phyloP scores from a whole-genome alignment of 1,140 invertebrate genomes.

The Gonioctena quinquepunctata region DNA sequence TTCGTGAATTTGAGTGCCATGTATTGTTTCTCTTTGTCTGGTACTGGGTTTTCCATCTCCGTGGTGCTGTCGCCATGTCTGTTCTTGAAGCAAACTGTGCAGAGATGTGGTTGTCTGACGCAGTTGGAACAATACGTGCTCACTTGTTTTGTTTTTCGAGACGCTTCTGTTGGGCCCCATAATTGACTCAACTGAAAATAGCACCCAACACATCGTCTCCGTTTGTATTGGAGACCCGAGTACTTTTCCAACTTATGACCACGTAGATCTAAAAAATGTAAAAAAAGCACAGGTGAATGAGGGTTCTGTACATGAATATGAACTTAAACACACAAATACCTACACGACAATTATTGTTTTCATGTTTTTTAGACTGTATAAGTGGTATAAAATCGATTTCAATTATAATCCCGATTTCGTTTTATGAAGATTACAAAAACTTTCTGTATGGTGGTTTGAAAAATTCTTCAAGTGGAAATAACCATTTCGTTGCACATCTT shows the following conservation, averaged over 20 bases:
- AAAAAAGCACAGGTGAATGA: not conserved
- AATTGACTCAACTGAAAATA: not conserved
- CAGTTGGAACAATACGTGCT: not conserved
- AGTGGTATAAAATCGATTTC: not conserved
- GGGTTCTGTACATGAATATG: no score
- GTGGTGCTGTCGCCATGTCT: no score
- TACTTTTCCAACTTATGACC: not conserved
- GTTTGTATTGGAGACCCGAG: not conserved
- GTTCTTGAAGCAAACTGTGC: not conserved
- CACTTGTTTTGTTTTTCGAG: slow-evolving; percentile 13
- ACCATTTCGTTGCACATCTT: no score
- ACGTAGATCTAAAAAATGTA: not conserved
- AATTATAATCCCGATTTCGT: not conserved
- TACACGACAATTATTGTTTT: no score
- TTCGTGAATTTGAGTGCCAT: not conserved
- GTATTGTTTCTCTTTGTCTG: no score
- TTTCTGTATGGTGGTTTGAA: no score
- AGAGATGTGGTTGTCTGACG: not conserved
- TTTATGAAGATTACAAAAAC: not conserved
- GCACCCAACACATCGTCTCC: slow-evolving; percentile 8
- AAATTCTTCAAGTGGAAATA: no score
- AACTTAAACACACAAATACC: no score
- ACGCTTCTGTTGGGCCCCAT: not conserved
- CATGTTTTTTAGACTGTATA: no score
- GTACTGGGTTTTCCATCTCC: no score